Conservation (phyloP, 1,140 invertebrate species). For the Plodia interpunctella region DNA sequence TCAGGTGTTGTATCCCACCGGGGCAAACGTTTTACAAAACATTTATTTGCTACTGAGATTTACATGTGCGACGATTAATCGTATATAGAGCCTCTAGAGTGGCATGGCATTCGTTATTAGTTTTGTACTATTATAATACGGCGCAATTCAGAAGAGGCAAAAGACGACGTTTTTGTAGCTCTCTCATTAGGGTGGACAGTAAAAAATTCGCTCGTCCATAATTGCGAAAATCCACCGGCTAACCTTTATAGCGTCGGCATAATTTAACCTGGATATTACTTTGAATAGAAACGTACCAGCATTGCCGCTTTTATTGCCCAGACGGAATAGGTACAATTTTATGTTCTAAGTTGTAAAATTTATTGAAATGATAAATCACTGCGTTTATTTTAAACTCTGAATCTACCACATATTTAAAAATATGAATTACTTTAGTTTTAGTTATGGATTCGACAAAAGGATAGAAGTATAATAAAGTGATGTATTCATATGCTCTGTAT, state of each 20-base stretch:
- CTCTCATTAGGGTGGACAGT: slow-evolving; percentile 33
- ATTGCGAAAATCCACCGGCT: slow-evolving; percentile 36
- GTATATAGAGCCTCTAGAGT: slow-evolving; percentile 36
- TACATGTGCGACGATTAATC: slow-evolving; percentile 57
- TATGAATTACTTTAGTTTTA: neutral
- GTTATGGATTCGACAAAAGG: no score
- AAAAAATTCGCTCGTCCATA: slow-evolving; percentile 36
- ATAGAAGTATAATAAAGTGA: no score
- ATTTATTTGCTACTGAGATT: slow-evolving; percentile 61
- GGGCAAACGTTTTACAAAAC: slow-evolving; percentile 61
- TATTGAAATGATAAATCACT: slow-evolving; percentile 13
- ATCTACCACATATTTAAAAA: neutral
- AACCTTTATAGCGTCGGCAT: slow-evolving; percentile 36
- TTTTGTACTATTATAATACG: slow-evolving; percentile 15
- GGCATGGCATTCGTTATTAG: slow-evolving; percentile 24
- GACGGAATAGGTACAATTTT: slow-evolving; percentile 11
- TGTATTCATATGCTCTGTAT: no score
- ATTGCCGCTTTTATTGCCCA: slow-evolving; percentile 27
- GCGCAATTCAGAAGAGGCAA: slow-evolving; percentile 8
- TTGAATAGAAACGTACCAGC: slow-evolving; percentile 33
- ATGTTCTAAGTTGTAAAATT: slow-evolving; percentile 10
- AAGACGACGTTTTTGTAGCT: slow-evolving; percentile 27
- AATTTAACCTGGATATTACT: slow-evolving; percentile 40
- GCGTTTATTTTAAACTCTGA: neutral
- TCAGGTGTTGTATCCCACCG: slow-evolving; percentile 54